Percentiles rank a stretch among this genome's conserved stretches.
These are phyloP conservation scores for Hyperoplus lanceolatus DNA, from an alignment of 2,797 vertebrate species.

Conservation along the genomic window DNA sequence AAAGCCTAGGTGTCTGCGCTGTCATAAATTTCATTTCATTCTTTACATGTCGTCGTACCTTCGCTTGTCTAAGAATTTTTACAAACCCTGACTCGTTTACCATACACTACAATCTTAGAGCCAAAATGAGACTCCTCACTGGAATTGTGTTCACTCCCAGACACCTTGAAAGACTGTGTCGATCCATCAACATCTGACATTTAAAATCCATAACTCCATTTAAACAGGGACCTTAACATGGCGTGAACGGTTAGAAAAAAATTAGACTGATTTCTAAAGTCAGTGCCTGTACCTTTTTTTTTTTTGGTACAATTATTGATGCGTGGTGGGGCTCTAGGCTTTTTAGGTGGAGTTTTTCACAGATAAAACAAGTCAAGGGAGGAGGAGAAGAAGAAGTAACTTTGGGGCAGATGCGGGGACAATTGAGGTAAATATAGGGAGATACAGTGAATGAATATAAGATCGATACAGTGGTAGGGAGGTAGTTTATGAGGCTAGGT, in stretches of 20 bases:
- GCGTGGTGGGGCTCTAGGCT: conserved; percentile 51
- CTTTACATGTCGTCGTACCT: background rate
- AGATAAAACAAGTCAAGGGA: conserved; percentile 59
- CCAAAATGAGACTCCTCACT: conserved; percentile 7
- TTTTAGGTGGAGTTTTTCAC: conserved; percentile 47
- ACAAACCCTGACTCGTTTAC: background rate
- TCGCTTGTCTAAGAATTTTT: background rate
- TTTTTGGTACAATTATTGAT: conserved; percentile 49
- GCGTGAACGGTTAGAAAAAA: conserved; percentile 17
- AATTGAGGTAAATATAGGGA: conserved; percentile 72
- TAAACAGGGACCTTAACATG: background rate
- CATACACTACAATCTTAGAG: conserved; percentile 25
- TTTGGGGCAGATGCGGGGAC: conserved; percentile 71
- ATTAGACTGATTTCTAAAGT: conserved; percentile 28
- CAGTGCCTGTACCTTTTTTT: conserved; percentile 24
- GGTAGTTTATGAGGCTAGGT: conserved; percentile 81
- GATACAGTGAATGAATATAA: conserved; percentile 72
- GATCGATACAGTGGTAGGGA: conserved; percentile 74
- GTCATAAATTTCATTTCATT: conserved; percentile 10
- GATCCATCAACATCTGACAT: conserved; percentile 6
- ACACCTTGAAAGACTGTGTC: background rate
- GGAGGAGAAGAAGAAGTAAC: conserved; percentile 46
- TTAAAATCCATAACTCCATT: conserved; percentile 8
- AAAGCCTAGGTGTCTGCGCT: conserved; percentile 1
- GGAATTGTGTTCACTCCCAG: background rate